Base-by-base conservation (phyloP, 2,113 vertebrate genomes). In the Pelobates fuscus region DNA sequence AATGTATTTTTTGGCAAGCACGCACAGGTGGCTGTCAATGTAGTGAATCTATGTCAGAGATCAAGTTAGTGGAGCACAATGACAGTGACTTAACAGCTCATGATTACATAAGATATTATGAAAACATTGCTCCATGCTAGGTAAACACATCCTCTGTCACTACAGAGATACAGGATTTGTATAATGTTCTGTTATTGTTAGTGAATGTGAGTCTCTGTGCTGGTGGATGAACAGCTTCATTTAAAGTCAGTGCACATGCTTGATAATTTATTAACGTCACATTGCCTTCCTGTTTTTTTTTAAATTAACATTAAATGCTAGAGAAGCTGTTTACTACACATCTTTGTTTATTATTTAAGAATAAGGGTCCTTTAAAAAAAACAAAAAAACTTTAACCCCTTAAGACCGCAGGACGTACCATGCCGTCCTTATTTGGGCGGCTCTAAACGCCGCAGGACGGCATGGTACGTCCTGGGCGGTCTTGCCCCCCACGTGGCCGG, bases 151-250 rank as follows among this genome's bases (percentile, higher is more conserved):
- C 61, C 14, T 57, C 43, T 65, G 71, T 74, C 57, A 58, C 30
- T 23, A 43, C 10, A 11, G 49, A 29, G 61, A 65, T 58, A 26
- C 24, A 27, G 49, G 2, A 23, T 25, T 65, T 66, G 61, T n/a
- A n/a, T n/a, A n/a, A n/a, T n/a, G n/a, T n/a, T n/a, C n/a, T n/a
- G 32, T 26, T 65, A 74, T 74, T 73, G 70, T 71, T 52, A 41
- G 17, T 55, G 29, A 49, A 74, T 65, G 27, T 65, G 30, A 74
- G 61, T 10, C 46, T 58, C 55, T 55, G 21, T 66, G 61, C 30
- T 58, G 46, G 5, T 41, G 54, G 71, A 43, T 66, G 29, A 41
- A 66, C 49, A 58, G 71, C 24, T 65, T 74, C 8, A 74, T 66
- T 65, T 57, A 32, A 46, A 65, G 29, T 58, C 30, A 12, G 44